These are phyloP conservation scores for Girardinichthys multiradiatus DNA, from an alignment of 2,113 vertebrate species.

Conservation along the genomic window DNA sequence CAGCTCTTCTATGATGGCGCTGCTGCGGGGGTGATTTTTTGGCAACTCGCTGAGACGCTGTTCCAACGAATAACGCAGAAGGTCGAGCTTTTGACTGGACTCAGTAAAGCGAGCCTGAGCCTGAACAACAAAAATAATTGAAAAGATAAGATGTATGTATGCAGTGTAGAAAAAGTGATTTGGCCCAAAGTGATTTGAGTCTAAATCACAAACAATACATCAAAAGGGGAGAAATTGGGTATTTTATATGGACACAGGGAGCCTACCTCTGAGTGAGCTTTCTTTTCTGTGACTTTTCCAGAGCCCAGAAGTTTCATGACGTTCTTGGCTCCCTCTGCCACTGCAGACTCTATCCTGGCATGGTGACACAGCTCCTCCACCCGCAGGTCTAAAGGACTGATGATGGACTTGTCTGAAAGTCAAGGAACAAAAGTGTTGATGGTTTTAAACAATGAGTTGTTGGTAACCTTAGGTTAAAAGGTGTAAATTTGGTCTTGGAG, in stretches of 20 bases:
- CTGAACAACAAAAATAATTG: conserved; percentile 41
- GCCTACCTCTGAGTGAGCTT: conserved; percentile 94
- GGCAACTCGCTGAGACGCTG: conserved; percentile 95
- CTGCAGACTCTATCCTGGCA: conserved; percentile 96
- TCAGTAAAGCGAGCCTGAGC: conserved; percentile 97
- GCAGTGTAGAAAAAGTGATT: no score
- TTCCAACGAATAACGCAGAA: conserved; percentile 95
- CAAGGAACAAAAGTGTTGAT: background rate
- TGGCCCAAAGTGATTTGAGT: no score
- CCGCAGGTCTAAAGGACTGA: conserved; percentile 96
- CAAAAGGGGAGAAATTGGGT: no score
- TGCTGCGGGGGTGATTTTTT: conserved; percentile 94
- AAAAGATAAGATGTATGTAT: no score
- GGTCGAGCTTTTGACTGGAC: conserved; percentile 97
- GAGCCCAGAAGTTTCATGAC: conserved; percentile 98
- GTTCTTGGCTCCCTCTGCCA: conserved; percentile 98
- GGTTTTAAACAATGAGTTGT: background rate
- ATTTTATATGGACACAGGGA: background rate
- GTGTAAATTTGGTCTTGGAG: no score
- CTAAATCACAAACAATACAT: no score
- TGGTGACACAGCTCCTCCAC: conserved; percentile 98
- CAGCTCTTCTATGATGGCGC: conserved; percentile 93
- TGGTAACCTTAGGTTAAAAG: background rate
- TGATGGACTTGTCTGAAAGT: conserved; percentile 89
- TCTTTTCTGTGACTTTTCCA: conserved; percentile 96